A percentile compares a stretch with the other conserved stretches of the same genome.
Conservation (phyloP, 2,113 vertebrate species). For the Accipiter virgatus region DNA sequence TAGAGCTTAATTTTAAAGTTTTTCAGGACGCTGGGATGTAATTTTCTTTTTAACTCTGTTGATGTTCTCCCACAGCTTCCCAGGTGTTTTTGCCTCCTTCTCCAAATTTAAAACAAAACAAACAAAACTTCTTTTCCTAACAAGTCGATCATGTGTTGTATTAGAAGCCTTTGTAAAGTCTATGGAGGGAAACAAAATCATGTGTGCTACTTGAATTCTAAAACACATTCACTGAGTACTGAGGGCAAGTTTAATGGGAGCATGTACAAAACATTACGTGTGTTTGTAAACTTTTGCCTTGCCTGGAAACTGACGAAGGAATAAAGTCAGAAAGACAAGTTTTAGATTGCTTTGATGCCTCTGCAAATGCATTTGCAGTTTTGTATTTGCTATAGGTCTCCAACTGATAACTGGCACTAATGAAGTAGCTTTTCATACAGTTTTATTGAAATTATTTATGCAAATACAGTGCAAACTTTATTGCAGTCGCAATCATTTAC, state of each 20-base stretch:
- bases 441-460: neutral
- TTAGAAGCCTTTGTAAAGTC: neutral
- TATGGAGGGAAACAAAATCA: neutral
- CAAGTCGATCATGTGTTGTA: neutral
- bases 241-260: neutral
- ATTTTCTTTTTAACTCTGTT: slow-evolving; percentile 1
- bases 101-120: neutral
- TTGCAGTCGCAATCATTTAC: slow-evolving; percentile 1
- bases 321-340: neutral
- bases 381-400: neutral
- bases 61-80: neutral
- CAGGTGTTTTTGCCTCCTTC: neutral
- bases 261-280: neutral
- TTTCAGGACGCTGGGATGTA: neutral
- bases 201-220: neutral
- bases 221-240: neutral
- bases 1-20: neutral
- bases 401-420: neutral
- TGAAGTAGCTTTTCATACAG: neutral
- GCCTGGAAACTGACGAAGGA: neutral
- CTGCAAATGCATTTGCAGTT: neutral
- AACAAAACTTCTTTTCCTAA: neutral
- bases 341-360: neutral
- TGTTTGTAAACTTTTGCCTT: neutral
- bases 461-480: neutral